Percentiles rank a stretch among this genome's conserved stretches.
phyloP scores from a whole-genome alignment of 1,140 invertebrate species.

The Neomicropteryx cornuta region DNA sequence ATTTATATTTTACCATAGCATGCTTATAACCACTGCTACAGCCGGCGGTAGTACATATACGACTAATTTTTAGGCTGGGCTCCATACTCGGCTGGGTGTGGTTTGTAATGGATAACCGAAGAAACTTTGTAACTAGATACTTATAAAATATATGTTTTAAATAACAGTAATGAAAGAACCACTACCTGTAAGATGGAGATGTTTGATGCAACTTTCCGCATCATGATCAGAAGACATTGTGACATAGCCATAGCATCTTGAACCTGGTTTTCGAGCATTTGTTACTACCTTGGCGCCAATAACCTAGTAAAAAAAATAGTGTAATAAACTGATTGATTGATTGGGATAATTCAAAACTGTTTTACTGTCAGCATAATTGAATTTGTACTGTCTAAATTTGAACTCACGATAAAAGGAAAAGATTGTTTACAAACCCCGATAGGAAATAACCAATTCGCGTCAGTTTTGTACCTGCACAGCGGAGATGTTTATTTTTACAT shows the following conservation, averaged over 20 bases:
- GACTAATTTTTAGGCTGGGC: not conserved
- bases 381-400: too few species aligned
- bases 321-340: too few species aligned
- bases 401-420: too few species aligned
- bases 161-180: not conserved
- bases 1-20: too few species aligned
- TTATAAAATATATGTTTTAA: not conserved
- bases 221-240: conserved; percentile 85
- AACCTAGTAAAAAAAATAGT: conserved; percentile 40
- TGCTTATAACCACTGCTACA: too few species aligned
- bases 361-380: too few species aligned
- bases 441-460: too few species aligned
- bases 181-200: conserved; percentile 70
- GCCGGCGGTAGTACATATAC: too few species aligned
- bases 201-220: conserved; percentile 79
- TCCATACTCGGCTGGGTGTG: not conserved
- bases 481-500: too few species aligned
- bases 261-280: conserved; percentile 80
- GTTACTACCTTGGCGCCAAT: conserved; percentile 94
- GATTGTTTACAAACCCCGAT: too few species aligned
- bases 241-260: conserved; percentile 89
- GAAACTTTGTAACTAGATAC: not conserved
- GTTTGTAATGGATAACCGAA: not conserved
- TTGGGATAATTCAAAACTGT: too few species aligned
- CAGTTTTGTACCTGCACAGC: too few species aligned